These are phyloP conservation scores for Diacarnus erythraeanus DNA, from an alignment of 37 sponge, comb jelly and placozoan genomes.

Conservation along the genomic window DNA sequence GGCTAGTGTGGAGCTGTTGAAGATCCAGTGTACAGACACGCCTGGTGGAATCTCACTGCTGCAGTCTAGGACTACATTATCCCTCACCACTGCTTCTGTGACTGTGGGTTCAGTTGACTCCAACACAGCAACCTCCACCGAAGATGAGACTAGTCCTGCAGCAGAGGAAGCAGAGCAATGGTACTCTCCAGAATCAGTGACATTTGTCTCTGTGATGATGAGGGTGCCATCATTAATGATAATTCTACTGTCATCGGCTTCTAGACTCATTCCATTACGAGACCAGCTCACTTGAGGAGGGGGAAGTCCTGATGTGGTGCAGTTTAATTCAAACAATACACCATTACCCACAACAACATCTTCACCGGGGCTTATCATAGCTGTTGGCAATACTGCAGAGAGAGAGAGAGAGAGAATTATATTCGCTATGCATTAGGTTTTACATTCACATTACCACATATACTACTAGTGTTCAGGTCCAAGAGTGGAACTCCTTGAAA, in stretches of 20 bases:
- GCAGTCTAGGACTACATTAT: conserved; percentile 36
- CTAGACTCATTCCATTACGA: conserved; percentile 16
- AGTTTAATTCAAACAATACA: conserved; percentile 16
- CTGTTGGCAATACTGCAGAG: conserved; percentile 9
- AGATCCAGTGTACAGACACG: background rate
- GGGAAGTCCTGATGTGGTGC: conserved; percentile 31
- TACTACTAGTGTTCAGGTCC: background rate
- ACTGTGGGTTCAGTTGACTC: background rate
- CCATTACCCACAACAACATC: background rate
- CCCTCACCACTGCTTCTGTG: background rate
- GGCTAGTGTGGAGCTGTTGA: background rate
- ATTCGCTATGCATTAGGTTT: too few species aligned
- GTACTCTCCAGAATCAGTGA: conserved; percentile 41
- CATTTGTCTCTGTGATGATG: conserved; percentile 5
- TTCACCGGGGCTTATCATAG: background rate
- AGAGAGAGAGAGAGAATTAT: background rate
- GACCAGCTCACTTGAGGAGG: conserved; percentile 45
- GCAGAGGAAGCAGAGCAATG: conserved; percentile 37
- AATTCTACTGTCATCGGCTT: background rate
- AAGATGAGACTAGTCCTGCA: conserved; percentile 29
- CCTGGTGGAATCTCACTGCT: background rate
- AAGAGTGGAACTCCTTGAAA: conserved; percentile 13
- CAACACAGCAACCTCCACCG: conserved; percentile 22
- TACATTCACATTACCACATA: conserved; percentile 69
- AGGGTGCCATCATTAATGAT: conserved; percentile 14